These are phyloP conservation scores for Aplodontia rufa DNA, from an alignment of 2,113 vertebrate genomes.

Conservation along the genomic window DNA sequence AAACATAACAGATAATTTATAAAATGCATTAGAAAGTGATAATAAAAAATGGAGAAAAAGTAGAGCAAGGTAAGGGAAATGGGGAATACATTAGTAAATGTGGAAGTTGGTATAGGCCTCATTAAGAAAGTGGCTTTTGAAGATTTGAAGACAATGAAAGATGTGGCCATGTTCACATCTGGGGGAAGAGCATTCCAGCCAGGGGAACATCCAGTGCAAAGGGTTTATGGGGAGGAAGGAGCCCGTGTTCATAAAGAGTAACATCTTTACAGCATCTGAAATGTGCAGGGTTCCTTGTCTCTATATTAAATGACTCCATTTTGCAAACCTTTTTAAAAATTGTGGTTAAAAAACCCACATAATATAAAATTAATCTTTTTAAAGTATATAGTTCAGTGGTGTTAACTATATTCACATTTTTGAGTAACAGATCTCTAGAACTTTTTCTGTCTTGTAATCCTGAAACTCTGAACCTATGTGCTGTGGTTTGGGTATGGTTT, in stretches of 20 bases:
- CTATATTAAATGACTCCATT: not conserved
- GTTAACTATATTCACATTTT: not conserved
- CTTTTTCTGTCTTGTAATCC: slow-evolving; percentile 17
- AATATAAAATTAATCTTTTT: slow-evolving; percentile 19
- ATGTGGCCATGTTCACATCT: not conserved
- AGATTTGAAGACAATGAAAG: slow-evolving; percentile 1
- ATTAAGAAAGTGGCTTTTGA: not conserved
- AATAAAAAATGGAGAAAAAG: not conserved
- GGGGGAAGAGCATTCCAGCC: not conserved
- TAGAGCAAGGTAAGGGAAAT: not conserved
- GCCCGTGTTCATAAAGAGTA: not conserved
- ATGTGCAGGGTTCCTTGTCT: not conserved
- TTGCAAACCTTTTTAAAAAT: not conserved
- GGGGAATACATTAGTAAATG: not conserved
- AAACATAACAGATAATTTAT: not conserved
- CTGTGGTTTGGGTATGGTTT: not conserved
- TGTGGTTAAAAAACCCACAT: not conserved
- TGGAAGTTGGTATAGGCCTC: not conserved
- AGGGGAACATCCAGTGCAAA: not conserved
- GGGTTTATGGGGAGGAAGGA: not conserved
- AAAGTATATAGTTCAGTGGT: not conserved
- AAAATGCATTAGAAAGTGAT: slow-evolving; percentile 7
- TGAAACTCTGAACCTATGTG: not conserved
- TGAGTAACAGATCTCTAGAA: not conserved
- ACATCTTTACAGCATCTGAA: not conserved